phyloP scores from a whole-genome alignment of 2,888 invertebrate genomes.

The Drosophila mercatorum region DNA sequence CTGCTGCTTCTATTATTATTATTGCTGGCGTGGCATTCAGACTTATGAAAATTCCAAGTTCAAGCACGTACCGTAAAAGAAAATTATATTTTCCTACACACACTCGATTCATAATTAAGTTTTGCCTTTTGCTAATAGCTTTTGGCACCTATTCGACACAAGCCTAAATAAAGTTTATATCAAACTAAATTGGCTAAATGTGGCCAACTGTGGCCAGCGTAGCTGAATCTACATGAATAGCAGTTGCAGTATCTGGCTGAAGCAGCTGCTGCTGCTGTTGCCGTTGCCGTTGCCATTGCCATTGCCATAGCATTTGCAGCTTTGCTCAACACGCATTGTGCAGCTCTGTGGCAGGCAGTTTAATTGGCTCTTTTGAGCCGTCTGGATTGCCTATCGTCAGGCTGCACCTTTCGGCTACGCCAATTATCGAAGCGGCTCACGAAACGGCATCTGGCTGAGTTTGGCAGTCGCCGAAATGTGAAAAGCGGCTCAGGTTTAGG shows the following conservation, averaged over 20 bases:
- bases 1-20: conserved; percentile 1
- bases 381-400: conserved; percentile 17
- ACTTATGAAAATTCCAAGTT: conserved; percentile 5
- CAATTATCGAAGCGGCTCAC: conserved; percentile 33
- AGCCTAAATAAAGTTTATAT: conserved; percentile 49
- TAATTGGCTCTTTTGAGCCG: conserved; percentile 65
- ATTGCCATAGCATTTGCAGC: conserved; percentile 7
- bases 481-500: conserved; percentile 57
- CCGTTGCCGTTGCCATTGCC: background rate
- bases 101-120: conserved; percentile 38
- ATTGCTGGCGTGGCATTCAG: background rate
- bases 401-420: conserved; percentile 19
- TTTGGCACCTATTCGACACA: conserved; percentile 33
- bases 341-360: conserved; percentile 39
- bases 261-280: background rate
- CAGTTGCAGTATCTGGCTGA: background rate
- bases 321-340: conserved; percentile 4
- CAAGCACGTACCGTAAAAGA: conserved; percentile 17
- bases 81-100: conserved; percentile 15
- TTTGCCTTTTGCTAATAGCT: conserved; percentile 50
- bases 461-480: conserved; percentile 13
- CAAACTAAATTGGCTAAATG: conserved; percentile 61
- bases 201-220: conserved; percentile 21
- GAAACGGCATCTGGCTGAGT: conserved; percentile 4
- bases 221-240: background rate